A percentile compares a stretch with the other conserved stretches of the same genome.
These are phyloP conservation scores for Teleopsis dalmanni DNA, from an alignment of 1,140 invertebrate species.

Conservation along the genomic window DNA sequence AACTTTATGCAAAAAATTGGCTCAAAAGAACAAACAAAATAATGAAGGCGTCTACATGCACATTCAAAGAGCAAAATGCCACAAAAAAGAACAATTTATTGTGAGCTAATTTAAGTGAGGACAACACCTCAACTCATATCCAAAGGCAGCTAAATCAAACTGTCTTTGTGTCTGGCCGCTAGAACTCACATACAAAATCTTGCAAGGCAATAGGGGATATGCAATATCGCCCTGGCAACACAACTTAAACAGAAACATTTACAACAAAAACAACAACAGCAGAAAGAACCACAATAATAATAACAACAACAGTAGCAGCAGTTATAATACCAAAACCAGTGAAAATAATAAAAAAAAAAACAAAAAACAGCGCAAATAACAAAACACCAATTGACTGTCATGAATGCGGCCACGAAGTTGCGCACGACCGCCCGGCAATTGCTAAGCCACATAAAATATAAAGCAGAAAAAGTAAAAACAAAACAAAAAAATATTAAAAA, in stretches of 20 bases:
- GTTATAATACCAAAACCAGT: slow-evolving; percentile 19
- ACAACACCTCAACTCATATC: slow-evolving; percentile 43
- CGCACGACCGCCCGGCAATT: not conserved
- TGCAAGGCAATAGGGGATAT: too few relatives aligned
- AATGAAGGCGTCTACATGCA: too few relatives aligned
- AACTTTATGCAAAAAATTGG: too few relatives aligned
- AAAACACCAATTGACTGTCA: slow-evolving; percentile 10
- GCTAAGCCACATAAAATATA: too few relatives aligned
- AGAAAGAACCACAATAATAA: not conserved
- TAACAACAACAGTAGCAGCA: slow-evolving; percentile 32
- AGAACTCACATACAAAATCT: not conserved
- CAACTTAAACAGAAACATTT: slow-evolving; percentile 1
- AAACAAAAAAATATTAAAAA: too few relatives aligned
- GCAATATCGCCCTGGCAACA: not conserved
- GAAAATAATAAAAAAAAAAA: slow-evolving; percentile 17
- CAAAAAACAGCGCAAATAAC: slow-evolving; percentile 38
- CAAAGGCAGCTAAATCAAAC: slow-evolving; percentile 39
- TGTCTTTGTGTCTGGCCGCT: slow-evolving; percentile 9
- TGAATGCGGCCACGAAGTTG: not conserved
- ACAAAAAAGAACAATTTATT: slow-evolving; percentile 6
- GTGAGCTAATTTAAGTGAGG: slow-evolving; percentile 41
- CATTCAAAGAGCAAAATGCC: too few relatives aligned
- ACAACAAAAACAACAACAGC: slow-evolving; percentile 4
- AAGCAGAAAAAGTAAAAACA: too few relatives aligned
- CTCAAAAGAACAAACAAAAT: too few relatives aligned